Evolutionary conservation across 2,797 vertebrate genomes (phyloP), one percentile per base, ranked within the genome.

Genomic region (Anguilla marmorata): DNA sequence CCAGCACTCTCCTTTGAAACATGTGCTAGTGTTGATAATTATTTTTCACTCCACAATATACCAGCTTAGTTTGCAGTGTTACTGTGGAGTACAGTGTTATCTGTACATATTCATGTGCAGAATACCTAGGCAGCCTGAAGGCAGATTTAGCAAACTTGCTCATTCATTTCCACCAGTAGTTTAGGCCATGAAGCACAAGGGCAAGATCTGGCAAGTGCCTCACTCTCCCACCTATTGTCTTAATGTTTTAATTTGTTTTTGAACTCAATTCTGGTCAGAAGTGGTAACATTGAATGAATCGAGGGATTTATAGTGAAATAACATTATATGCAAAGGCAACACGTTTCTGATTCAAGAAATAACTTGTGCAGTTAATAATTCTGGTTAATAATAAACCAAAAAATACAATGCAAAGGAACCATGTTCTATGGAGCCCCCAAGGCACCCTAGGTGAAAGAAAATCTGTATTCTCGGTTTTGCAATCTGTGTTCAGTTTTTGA

Each of bases 181-280:
- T 27, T 72, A 33, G 27, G 27, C 60, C 24, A 66, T 60, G 19
- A 60, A 60, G 58, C 58, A 60, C 14, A 12, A n/a, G 60, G 60
- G 21, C 21, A n/a, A 88, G 2, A 85, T 54, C 9, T 87, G 0
- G 37, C 50, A 27, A 89, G 83, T 87, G 14, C 27, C 85, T 84
- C 6, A 72, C n/a, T 41, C 19, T 88, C 48, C 2, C 56, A 33
- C 27, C 58, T 24, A 6, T 5, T 41, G 24, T 3, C 0, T 50
- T 52, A 56, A 12, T 86, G 60, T 88, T 80, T 37, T 63, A 21
- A 63, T n/a, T n/a, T 24, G 60, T 66, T n/a, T 66, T 24, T 24
- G 21, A 66, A 7, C n/a, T 66, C 21, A n/a, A 27, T 66, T 66
- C 24, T 66, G 63, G n/a, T 24, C 9, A 6, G 63, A 66, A 66